A percentile compares a stretch with the other conserved stretches of the same genome.
Evolutionary conservation across 2,797 vertebrate species (phyloP).

Genomic region (Ctenochaetus hawaiiensis): DNA sequence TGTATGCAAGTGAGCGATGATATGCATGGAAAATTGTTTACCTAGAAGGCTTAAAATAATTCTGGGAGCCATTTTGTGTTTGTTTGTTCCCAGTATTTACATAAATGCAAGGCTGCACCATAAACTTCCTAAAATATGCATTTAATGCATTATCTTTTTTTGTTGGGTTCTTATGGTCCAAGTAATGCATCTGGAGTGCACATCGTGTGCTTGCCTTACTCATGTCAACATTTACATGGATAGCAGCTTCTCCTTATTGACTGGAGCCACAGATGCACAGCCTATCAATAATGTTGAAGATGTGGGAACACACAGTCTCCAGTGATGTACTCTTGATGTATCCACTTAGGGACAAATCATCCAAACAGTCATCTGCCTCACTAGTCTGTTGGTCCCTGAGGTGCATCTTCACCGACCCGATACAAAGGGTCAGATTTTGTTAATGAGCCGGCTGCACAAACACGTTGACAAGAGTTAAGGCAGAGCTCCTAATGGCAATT

Average conservation of each 20-base stretch:
- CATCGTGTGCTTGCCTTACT: conserved; percentile 17
- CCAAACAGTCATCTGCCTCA: conserved; percentile 78
- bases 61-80: conserved; percentile 79
- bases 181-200: conserved; percentile 19
- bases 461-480: conserved; percentile 55
- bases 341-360: conserved; percentile 81
- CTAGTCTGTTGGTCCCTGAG: conserved; percentile 70
- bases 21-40: conserved; percentile 84
- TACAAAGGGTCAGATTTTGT: conserved; percentile 74
- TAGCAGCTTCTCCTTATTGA: conserved; percentile 63
- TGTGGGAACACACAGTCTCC: conserved; percentile 53
- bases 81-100: conserved; percentile 77
- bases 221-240: conserved; percentile 66
- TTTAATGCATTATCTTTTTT: conserved; percentile 54
- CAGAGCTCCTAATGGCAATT: conserved; percentile 40
- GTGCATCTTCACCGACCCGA: conserved; percentile 71
- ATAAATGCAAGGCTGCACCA: conserved; percentile 71
- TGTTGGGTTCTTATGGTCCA: neutral
- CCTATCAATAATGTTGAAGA: conserved; percentile 72
- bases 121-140: conserved; percentile 44
- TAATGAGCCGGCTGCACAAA: conserved; percentile 77
- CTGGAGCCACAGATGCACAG: conserved; percentile 50
- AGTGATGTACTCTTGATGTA: conserved; percentile 73
- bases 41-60: conserved; percentile 81
- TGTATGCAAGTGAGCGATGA: conserved; percentile 83